Percentiles rank a stretch among this genome's conserved stretches.
Conservation (phyloP, 2,797 vertebrate species). For the Nyctibius grandis region DNA sequence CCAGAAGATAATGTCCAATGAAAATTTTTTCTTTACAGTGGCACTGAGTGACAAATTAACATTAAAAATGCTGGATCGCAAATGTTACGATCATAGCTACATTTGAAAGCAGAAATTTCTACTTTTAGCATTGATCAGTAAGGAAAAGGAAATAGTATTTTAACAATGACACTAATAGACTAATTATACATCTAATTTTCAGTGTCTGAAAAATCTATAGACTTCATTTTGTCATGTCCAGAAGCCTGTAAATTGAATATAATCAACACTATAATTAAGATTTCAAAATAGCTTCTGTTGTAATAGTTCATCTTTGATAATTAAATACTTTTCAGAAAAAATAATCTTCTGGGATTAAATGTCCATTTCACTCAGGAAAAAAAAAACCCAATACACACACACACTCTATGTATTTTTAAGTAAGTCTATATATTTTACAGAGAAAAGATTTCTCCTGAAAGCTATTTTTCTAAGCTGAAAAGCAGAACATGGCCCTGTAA, state of each 20-base stretch:
- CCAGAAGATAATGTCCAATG: slow-evolving; percentile 42
- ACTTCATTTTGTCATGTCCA: slow-evolving; percentile 9
- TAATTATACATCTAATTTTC: not conserved
- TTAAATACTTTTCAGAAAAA: not conserved
- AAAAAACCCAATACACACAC: not conserved
- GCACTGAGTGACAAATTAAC: slow-evolving; percentile 16
- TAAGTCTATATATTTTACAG: not conserved
- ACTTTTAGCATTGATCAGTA: not conserved
- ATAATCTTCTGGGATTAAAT: not conserved
- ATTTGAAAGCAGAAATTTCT: not conserved
- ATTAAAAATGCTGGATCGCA: not conserved
- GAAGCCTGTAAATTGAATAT: not conserved
- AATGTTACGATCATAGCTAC: not conserved
- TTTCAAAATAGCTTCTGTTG: not conserved
- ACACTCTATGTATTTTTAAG: not conserved
- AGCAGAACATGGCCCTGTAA: not conserved
- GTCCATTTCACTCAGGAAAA: not conserved
- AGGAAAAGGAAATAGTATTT: not conserved
- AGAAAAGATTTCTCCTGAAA: not conserved
- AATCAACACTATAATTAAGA: not conserved
- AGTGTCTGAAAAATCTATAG: not conserved
- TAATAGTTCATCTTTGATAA: not conserved
- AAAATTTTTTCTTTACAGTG: slow-evolving; percentile 10
- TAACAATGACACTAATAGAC: not conserved
- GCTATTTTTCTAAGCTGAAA: not conserved